Evolutionary conservation across 2,113 vertebrate genomes (phyloP).

Genomic region (Oryzias javanicus): DNA sequence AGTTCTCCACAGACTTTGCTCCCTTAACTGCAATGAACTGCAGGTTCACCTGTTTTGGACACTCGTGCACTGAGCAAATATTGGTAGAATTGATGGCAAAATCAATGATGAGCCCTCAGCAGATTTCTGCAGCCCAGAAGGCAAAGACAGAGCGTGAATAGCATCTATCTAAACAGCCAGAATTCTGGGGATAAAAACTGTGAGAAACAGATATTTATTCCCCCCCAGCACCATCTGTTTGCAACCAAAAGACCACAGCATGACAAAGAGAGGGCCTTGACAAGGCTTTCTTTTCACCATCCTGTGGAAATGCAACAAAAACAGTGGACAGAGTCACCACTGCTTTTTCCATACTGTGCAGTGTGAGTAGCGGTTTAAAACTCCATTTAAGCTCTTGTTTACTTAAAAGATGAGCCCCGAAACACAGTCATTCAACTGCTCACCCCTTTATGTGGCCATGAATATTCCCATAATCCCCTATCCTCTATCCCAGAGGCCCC

Average conservation of each 20-base stretch:
- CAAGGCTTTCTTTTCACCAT: slow-evolving; percentile 65
- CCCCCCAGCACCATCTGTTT: slow-evolving; percentile 74
- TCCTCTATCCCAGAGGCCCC: slow-evolving; percentile 80
- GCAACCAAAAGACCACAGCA: slow-evolving; percentile 52
- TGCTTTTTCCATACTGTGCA: slow-evolving; percentile 50
- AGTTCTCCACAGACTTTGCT: too few species aligned
- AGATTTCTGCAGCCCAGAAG: slow-evolving; percentile 40
- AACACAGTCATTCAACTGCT: slow-evolving; percentile 83
- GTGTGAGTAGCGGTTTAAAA: slow-evolving; percentile 70
- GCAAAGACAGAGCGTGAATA: slow-evolving; percentile 19
- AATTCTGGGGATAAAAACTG: slow-evolving; percentile 51
- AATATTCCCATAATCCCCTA: slow-evolving; percentile 96
- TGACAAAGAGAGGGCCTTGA: slow-evolving; percentile 59
- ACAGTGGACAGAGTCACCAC: slow-evolving; percentile 57
- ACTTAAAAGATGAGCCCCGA: slow-evolving; percentile 93
- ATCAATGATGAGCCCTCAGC: slow-evolving; percentile 35
- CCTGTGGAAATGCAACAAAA: slow-evolving; percentile 55
- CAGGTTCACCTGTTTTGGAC: too few species aligned
- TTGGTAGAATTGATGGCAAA: slow-evolving; percentile 23
- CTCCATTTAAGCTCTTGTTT: slow-evolving; percentile 86
- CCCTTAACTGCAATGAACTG: too few species aligned
- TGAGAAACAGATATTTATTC: slow-evolving; percentile 72
- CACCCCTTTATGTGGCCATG: slow-evolving; percentile 88
- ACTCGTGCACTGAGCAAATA: not conserved
- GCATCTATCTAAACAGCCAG: slow-evolving; percentile 45